Percentiles rank a stretch among this genome's conserved stretches.
Evolutionary conservation across 2,797 vertebrate genomes (phyloP).

Genomic region (Sebastes trivittatus): DNA sequence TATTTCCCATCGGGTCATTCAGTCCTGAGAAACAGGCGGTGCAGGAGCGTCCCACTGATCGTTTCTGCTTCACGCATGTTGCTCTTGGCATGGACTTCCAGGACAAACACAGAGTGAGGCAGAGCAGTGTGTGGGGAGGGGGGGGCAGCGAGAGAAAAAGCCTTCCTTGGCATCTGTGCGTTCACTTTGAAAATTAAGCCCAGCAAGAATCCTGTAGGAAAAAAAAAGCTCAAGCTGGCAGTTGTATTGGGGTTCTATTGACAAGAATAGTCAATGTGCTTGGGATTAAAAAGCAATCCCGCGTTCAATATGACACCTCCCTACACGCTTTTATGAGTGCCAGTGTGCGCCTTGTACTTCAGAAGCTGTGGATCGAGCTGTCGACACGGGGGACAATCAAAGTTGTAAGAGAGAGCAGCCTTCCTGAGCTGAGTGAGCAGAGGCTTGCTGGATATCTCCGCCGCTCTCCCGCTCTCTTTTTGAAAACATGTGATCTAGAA

Average conservation of each 20-base stretch:
- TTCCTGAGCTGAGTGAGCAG: slow-evolving; percentile 80
- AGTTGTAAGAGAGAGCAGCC: slow-evolving; percentile 77
- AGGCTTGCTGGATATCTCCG: slow-evolving; percentile 72
- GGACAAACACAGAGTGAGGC: slow-evolving; percentile 61
- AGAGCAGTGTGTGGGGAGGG: slow-evolving; percentile 19
- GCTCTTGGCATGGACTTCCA: slow-evolving; percentile 80
- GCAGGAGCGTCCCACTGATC: slow-evolving; percentile 75
- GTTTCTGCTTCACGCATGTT: slow-evolving; percentile 79
- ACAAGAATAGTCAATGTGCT: slow-evolving; percentile 86
- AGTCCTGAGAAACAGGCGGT: slow-evolving; percentile 69
- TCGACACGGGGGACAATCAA: slow-evolving; percentile 83
- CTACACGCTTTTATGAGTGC: slow-evolving; percentile 81
- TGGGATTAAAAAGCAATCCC: slow-evolving; percentile 87
- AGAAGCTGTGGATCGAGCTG: slow-evolving; percentile 82
- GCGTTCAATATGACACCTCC: slow-evolving; percentile 85
- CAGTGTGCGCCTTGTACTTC: slow-evolving; percentile 82
- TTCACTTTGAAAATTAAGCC: slow-evolving; percentile 89
- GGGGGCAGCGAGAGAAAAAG: slow-evolving; percentile 61
- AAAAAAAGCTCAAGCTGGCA: slow-evolving; percentile 83
- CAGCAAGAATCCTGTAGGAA: slow-evolving; percentile 81
- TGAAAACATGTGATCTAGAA: slow-evolving; percentile 83
- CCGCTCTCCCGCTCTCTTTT: slow-evolving; percentile 72
- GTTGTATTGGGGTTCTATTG: slow-evolving; percentile 86
- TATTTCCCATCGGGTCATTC: slow-evolving; percentile 67
- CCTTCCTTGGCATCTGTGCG: slow-evolving; percentile 82